Percentiles rank a stretch among this genome's conserved stretches.
Evolutionary conservation across 2,113 vertebrate species (phyloP).

Genomic region (Pipra filicauda): DNA sequence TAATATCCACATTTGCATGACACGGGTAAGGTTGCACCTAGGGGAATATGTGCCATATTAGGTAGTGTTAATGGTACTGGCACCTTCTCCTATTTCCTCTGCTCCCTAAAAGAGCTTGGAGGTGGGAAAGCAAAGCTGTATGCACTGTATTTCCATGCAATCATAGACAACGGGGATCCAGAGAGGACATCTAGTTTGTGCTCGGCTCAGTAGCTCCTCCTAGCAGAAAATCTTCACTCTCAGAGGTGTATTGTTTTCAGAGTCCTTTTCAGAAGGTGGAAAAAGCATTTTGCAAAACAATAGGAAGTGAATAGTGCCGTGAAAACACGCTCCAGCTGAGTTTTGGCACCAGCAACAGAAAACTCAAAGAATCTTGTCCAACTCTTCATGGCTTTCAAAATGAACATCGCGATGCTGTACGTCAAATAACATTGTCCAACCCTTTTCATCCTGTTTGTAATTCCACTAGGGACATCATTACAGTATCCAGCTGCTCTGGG

Average conservation of each 20-base stretch:
- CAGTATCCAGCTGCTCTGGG: constrained; percentile 58
- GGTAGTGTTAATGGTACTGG: constrained; percentile 14
- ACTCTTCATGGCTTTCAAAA: constrained; percentile 47
- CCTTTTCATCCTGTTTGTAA: constrained; percentile 61
- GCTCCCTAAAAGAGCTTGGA: not conserved
- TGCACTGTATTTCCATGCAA: not conserved
- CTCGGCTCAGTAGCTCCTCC: constrained; percentile 61
- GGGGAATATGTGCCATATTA: not conserved
- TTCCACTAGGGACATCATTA: constrained; percentile 63
- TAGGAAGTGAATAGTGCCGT: constrained; percentile 40
- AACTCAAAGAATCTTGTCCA: constrained; percentile 43
- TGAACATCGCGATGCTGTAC: constrained; percentile 12
- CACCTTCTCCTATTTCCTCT: constrained; percentile 44
- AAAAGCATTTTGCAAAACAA: constrained; percentile 49
- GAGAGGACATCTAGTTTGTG: not conserved
- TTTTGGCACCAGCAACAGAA: constrained; percentile 38
- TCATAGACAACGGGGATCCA: not conserved
- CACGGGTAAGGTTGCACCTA: not conserved
- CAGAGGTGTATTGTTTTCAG: constrained; percentile 64
- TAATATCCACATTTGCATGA: not conserved
- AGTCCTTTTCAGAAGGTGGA: constrained; percentile 75
- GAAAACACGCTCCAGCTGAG: constrained; percentile 55
- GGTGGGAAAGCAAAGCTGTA: not conserved
- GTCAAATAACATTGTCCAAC: constrained; percentile 54
- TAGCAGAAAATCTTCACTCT: constrained; percentile 39